phyloP scores from a whole-genome alignment of 1,140 invertebrate genomes.

The Ericerus pela region DNA sequence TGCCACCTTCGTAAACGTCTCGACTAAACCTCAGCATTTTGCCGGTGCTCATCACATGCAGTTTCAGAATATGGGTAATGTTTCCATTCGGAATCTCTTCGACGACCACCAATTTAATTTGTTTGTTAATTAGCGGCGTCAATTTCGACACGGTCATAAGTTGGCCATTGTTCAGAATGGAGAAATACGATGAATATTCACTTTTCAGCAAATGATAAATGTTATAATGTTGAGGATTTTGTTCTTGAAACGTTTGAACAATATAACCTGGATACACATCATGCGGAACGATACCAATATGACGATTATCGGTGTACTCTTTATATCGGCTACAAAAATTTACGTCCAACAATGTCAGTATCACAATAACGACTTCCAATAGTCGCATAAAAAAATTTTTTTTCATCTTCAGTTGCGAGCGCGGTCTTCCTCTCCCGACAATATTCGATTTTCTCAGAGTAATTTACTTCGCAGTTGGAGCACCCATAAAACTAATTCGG shows the following conservation, averaged over 20 bases:
- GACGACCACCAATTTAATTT: slow-evolving; percentile 60
- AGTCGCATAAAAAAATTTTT: no score
- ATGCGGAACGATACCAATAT: slow-evolving; percentile 37
- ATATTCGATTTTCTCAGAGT: no score
- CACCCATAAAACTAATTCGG: no score
- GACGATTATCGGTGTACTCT: slow-evolving; percentile 18
- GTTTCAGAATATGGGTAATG: slow-evolving; percentile 58
- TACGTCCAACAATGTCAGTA: no score
- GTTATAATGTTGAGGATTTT: slow-evolving; percentile 34
- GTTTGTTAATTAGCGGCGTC: slow-evolving; percentile 57
- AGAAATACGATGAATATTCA: slow-evolving; percentile 65
- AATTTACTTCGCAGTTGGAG: no score
- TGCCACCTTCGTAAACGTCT: slow-evolving; percentile 42
- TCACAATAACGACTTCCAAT: no score
- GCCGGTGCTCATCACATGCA: slow-evolving; percentile 64
- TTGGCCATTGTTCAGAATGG: slow-evolving; percentile 69
- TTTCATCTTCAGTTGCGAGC: no score
- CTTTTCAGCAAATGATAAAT: slow-evolving; percentile 55
- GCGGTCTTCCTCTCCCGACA: no score
- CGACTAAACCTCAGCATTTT: slow-evolving; percentile 64
- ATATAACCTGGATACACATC: slow-evolving; percentile 73
- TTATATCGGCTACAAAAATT: slow-evolving; percentile 3
- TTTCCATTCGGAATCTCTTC: slow-evolving; percentile 64
- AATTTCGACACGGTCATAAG: slow-evolving; percentile 79
- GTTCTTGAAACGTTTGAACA: slow-evolving; percentile 50